A percentile compares a stretch with the other conserved stretches of the same genome.
Conservation (phyloP, 2,113 vertebrate genomes). For the Onychostoma macrolepis region DNA sequence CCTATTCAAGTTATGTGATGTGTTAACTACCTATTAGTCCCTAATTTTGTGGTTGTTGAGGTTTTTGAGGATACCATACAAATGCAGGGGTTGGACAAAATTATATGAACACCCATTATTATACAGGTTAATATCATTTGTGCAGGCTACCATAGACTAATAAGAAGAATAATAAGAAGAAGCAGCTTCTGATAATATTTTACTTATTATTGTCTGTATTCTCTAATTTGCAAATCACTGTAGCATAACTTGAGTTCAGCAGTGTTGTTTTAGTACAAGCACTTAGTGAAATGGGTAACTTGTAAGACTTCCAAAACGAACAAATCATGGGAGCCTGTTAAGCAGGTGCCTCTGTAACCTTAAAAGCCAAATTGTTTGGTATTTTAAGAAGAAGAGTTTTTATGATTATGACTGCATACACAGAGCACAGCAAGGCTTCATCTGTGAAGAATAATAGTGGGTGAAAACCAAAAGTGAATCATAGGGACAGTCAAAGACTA, state of each 20-base stretch:
- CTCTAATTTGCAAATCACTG: no score
- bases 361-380: background rate
- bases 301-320: background rate
- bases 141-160: no score
- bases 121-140: no score
- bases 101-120: no score
- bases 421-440: background rate
- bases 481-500: background rate
- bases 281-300: background rate
- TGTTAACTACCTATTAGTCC: background rate
- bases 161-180: no score
- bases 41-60: background rate
- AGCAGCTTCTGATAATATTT: no score
- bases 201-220: no score
- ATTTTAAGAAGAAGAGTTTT: background rate
- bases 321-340: background rate
- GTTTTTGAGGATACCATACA: no score
- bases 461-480: background rate
- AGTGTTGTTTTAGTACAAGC: no score
- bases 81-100: no score
- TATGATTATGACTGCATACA: background rate
- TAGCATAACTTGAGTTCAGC: no score
- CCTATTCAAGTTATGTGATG: background rate
- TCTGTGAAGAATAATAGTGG: background rate
- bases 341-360: background rate